These are phyloP conservation scores for Hoplostethus mediterraneus DNA, from an alignment of 2,797 vertebrate species.

Conservation along the genomic window DNA sequence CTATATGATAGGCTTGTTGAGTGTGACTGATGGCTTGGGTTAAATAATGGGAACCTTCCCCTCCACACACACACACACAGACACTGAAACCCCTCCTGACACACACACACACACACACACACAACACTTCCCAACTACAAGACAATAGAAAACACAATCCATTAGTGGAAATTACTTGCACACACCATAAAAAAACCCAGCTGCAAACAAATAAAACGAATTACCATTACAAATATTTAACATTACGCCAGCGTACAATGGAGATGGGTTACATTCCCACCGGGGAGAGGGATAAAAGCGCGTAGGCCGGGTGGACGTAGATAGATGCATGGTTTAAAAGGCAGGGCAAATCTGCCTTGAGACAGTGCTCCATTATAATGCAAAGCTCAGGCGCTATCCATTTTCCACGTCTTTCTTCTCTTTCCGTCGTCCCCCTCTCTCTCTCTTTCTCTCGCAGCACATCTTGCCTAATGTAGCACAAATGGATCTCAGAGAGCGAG, in stretches of 20 bases:
- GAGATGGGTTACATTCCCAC: conserved; percentile 38
- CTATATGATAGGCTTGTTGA: conserved; percentile 79
- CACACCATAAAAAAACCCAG: conserved; percentile 28
- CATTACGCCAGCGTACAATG: conserved; percentile 29
- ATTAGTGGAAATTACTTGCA: conserved; percentile 65
- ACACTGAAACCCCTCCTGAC: conserved; percentile 50
- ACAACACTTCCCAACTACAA: conserved; percentile 55
- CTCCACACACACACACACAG: conserved; percentile 30
- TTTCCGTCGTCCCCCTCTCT: conserved; percentile 31
- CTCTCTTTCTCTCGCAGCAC: conserved; percentile 38
- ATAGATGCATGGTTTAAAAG: conserved; percentile 63
- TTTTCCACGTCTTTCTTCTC: conserved; percentile 54
- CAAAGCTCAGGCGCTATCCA: conserved; percentile 73
- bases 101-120: conserved; percentile 33
- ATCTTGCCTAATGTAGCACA: conserved; percentile 70
- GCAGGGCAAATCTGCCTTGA: conserved; percentile 64
- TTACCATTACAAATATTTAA: conserved; percentile 71
- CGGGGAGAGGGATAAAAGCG: conserved; percentile 40
- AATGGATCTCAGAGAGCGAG: conserved; percentile 60
- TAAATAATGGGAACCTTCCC: conserved; percentile 64
- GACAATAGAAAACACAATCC: conserved; percentile 57
- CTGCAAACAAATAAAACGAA: conserved; percentile 60
- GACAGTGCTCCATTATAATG: conserved; percentile 75
- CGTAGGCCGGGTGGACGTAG: conserved; percentile 36
- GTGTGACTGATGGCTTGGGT: conserved; percentile 78